A percentile compares a stretch with the other conserved stretches of the same genome.
These are phyloP conservation scores for Omphaloscelis lunosa DNA, from an alignment of 2,888 invertebrate species.

Conservation along the genomic window DNA sequence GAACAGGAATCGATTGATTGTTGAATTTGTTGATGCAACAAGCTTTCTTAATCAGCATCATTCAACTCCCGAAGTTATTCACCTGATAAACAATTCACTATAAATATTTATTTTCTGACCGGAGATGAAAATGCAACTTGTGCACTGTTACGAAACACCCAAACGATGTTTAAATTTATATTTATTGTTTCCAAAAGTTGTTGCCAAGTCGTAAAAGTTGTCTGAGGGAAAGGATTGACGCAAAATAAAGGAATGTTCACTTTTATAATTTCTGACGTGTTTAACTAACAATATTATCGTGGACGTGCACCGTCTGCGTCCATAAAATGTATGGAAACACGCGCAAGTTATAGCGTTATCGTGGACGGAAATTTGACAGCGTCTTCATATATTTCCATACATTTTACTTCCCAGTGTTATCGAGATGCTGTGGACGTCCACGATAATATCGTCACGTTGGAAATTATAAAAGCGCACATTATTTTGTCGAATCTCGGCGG, in stretches of 20 bases:
- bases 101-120: slow-evolving; percentile 53
- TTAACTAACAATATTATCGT: too few relatives aligned
- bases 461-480: background rate
- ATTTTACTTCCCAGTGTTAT: background rate
- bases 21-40: slow-evolving; percentile 31
- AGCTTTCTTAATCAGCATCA: slow-evolving; percentile 28
- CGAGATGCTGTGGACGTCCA: too few relatives aligned
- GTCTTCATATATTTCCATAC: background rate
- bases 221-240: slow-evolving; percentile 45
- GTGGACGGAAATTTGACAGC: background rate
- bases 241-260: background rate
- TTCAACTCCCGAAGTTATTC: slow-evolving; percentile 33
- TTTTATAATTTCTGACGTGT: background rate
- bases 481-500: slow-evolving; percentile 22
- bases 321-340: background rate
- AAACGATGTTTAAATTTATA: slow-evolving; percentile 48
- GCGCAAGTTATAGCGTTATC: background rate
- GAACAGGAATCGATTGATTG: slow-evolving; percentile 29
- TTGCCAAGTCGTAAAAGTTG: slow-evolving; percentile 50
- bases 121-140: slow-evolving; percentile 33
- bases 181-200: slow-evolving; percentile 45
- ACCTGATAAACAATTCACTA: slow-evolving; percentile 44
- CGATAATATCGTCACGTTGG: background rate
- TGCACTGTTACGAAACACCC: slow-evolving; percentile 34
- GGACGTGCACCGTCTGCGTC: background rate